phyloP scores from a whole-genome alignment of 2,888 invertebrate species.

The Apamea anceps region DNA sequence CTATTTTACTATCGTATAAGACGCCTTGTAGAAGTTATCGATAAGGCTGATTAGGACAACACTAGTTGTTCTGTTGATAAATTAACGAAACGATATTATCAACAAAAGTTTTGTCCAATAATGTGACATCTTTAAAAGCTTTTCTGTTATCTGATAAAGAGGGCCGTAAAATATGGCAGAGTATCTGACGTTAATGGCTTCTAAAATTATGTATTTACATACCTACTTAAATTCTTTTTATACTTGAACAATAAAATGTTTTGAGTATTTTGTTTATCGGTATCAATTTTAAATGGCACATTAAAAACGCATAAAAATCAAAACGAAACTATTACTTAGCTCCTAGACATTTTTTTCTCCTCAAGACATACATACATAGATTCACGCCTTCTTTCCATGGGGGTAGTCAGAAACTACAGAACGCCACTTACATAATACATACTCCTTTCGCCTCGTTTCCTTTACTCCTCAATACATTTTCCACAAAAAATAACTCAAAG shows the following conservation, averaged over 20 bases:
- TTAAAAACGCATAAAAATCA: constrained; percentile 18
- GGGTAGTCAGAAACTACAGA: background rate
- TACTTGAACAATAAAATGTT: constrained; percentile 3
- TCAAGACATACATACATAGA: no score
- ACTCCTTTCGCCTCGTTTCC: background rate
- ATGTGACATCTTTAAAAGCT: constrained; percentile 54
- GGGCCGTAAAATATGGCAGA: constrained; percentile 33
- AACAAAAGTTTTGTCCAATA: constrained; percentile 35
- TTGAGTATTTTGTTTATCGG: background rate
- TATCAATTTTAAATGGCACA: constrained; percentile 17
- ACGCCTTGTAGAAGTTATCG: background rate
- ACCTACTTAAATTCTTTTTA: constrained; percentile 4
- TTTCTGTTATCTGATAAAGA: constrained; percentile 47
- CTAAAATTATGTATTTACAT: constrained; percentile 38
- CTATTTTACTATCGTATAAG: background rate
- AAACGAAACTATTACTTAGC: background rate
- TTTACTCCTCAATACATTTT: background rate
- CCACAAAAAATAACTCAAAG: background rate
- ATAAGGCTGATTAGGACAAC: constrained; percentile 7
- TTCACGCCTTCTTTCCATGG: no score
- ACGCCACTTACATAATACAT: no score
- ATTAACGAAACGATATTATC: constrained; percentile 39
- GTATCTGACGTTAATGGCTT: constrained; percentile 51
- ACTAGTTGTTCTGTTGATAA: constrained; percentile 13
- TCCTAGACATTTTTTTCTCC: background rate